Evolutionary conservation across 2,113 vertebrate genomes (phyloP), one percentile per base, ranked within the genome.

Genomic region (Gambusia affinis): DNA sequence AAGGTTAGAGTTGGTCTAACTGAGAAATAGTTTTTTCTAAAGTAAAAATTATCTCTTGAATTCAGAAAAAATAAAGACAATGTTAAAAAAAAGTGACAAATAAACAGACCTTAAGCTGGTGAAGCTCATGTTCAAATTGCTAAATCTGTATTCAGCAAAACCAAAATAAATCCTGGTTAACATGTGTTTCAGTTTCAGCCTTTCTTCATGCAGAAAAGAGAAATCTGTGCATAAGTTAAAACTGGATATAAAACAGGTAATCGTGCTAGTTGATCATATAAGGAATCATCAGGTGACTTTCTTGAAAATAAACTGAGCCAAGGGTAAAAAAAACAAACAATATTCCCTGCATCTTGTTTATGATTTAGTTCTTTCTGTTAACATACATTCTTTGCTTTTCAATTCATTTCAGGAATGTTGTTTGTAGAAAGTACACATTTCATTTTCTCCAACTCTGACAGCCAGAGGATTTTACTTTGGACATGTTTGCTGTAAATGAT

Each of bases 391-490:
- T 67, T 65, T n/a, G 76, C 57, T 62, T 65, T 82, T 85, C 63
- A 79, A 86, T 85, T 69, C 66, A 78, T 79, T 84, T 73, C 54
- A 71, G 76, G 47, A 77, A 73, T 71, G 77, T 83, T 81, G 73
- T 78, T 77, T 82, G 76, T 69, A 47, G 42, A 31, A 69, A 28
- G 70, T 29, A 86, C 37, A 28, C 81, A 82, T 85, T 87, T 85
- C 81, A 84, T 84, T 83, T 73, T 74, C 79, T 79, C 72, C 69
- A 30, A 33, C 60, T 72, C 78, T 63, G 69, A 87, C 83, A 85
- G 87, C 86, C 81, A 73, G 31, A 65, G 75, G 85, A 83, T 68
- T 88, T 78, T 67, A 37, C 78, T 83, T 79, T 64, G 79, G 68
- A 72, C 80, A 72, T 71, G 75, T 76, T 24, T 31, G 64, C 79